These are phyloP conservation scores for Orthosia cruda DNA, from an alignment of 2,888 invertebrate genomes.

Conservation along the genomic window DNA sequence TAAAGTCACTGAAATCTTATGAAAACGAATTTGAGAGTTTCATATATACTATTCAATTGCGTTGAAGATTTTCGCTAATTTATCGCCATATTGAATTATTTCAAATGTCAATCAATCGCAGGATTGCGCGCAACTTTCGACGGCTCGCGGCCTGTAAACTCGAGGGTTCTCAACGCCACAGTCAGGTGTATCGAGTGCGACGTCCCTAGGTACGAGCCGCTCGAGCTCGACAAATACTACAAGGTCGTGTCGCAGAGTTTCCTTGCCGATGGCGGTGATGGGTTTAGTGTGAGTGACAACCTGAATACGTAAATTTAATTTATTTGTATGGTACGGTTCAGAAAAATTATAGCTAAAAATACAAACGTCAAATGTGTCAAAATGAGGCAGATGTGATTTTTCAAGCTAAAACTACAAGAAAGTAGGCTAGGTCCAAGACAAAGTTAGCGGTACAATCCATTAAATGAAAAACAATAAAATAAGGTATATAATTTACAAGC, in stretches of 20 bases:
- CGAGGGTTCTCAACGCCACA: constrained; percentile 91
- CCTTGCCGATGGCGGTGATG: constrained; percentile 93
- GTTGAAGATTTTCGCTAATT: neutral
- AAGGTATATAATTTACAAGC: too few relatives aligned
- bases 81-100: constrained; percentile 1
- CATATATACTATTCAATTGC: neutral
- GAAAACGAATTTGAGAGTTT: neutral
- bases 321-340: too few relatives aligned
- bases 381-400: constrained; percentile 26
- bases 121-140: constrained; percentile 91
- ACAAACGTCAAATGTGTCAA: too few relatives aligned
- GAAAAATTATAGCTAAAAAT: too few relatives aligned
- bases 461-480: too few relatives aligned
- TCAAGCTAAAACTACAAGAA: neutral
- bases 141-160: constrained; percentile 90
- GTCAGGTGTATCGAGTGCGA: constrained; percentile 93
- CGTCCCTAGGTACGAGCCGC: constrained; percentile 92
- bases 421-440: neutral
- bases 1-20: neutral
- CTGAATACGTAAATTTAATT: too few relatives aligned
- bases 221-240: constrained; percentile 92
- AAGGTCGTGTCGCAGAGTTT: constrained; percentile 92
- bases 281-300: constrained; percentile 89
- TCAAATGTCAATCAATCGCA: constrained; percentile 63
- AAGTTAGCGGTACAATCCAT: too few relatives aligned